Conservation (phyloP, 2,113 vertebrate genomes). For the Tretioscincus oriximinensis region DNA sequence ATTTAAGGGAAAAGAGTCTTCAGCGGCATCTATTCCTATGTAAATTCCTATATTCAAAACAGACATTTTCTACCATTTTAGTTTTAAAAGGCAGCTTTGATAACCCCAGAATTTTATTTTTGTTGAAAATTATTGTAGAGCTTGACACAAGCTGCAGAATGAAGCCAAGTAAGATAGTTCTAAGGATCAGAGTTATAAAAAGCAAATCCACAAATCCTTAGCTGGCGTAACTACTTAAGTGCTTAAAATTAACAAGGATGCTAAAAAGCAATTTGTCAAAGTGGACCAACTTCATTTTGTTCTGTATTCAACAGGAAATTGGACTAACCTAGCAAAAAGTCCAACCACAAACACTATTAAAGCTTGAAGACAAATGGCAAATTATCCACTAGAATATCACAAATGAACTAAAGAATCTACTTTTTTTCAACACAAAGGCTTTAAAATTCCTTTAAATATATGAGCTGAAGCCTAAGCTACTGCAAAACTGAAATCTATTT, state of each 20-base stretch:
- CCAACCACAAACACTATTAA: background rate
- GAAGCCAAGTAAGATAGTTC: conserved; percentile 35
- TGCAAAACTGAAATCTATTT: too few species aligned
- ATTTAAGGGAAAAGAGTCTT: background rate
- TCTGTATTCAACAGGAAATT: background rate
- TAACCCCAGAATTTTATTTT: background rate
- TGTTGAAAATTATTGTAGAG: background rate
- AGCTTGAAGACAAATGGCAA: too few species aligned
- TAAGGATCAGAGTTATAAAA: conserved; percentile 31
- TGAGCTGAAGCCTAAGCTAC: too few species aligned
- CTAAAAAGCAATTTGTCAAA: conserved; percentile 9
- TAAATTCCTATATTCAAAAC: background rate
- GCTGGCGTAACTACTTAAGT: background rate
- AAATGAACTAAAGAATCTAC: background rate
- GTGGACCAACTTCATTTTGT: background rate
- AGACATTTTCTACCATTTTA: conserved; percentile 6
- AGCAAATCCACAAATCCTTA: conserved; percentile 55
- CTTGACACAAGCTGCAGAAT: background rate
- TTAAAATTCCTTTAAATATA: too few species aligned
- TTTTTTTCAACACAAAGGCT: too few species aligned
- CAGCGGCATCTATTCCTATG: background rate
- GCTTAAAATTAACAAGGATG: conserved; percentile 25
- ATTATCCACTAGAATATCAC: background rate
- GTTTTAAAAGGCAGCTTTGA: background rate
- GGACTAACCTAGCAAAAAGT: background rate